Evolutionary conservation across 2,113 vertebrate species (phyloP).

Genomic region (Corvus moneduloides): DNA sequence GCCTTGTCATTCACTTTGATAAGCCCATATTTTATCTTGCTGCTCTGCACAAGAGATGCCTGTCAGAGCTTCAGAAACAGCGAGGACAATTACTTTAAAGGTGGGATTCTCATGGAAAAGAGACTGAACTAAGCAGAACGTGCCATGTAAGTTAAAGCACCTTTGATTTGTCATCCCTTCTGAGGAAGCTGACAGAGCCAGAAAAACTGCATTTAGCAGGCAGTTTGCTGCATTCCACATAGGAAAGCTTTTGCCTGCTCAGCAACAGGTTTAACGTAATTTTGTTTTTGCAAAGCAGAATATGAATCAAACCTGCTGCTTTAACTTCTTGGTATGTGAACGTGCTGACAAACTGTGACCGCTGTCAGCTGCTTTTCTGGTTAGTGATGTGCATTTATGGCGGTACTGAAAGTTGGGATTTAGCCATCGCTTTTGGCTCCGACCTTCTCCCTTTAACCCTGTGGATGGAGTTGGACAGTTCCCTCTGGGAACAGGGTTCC

Average conservation of each 20-base stretch:
- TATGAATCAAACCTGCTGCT: not conserved
- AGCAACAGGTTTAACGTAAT: not conserved
- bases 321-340: not conserved
- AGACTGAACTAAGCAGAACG: not conserved
- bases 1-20: not conserved
- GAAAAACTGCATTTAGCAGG: not conserved
- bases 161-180: not conserved
- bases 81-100: not conserved
- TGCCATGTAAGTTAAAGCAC: not conserved
- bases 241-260: not conserved
- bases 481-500: not conserved
- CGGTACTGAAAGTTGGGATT: not conserved
- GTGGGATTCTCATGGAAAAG: not conserved
- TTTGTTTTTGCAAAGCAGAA: not conserved
- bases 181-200: not conserved
- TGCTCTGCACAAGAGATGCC: not conserved
- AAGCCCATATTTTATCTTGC: not conserved
- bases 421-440: not conserved
- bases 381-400: not conserved
- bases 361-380: not conserved
- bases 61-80: not conserved
- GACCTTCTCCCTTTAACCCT: not conserved
- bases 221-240: not conserved
- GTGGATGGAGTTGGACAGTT: not conserved
- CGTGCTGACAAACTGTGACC: not conserved